Evolutionary conservation across 2,113 vertebrate genomes (phyloP), one percentile per base, ranked within the genome.

Genomic region (Urocolius indicus): DNA sequence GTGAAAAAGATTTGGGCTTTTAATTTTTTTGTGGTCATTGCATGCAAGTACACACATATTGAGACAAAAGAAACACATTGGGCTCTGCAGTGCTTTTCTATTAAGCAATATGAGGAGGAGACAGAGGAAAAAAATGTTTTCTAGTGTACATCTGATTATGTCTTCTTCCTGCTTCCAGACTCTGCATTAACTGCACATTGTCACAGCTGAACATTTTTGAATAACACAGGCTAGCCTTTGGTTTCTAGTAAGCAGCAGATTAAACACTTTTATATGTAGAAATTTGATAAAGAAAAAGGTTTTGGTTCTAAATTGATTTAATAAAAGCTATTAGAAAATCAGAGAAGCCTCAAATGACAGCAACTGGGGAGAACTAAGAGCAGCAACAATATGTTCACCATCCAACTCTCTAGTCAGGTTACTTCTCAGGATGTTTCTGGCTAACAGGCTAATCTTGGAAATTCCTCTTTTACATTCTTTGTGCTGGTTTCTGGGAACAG

Each of bases 271-370:
- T 29, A 62, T 58, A 66, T 32, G 21, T 62, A 93, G 36, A 85
- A 73, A 49, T 83, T 38, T 54, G 21, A 54, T 41, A 29, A 67
- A 57, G 27, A 66, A 69, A 85, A 86, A 13, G 1, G 3, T 58
- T 86, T 32, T 1, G 0, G 3, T 51, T 79, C 36, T 54, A 77
- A 63, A 87, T 32, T n/a, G 15, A 30, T 76, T 3, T n/a, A 96
- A 91, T 8, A 62, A 59, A 83, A 82, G 49, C 43, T 72, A 58
- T 73, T 48, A 91, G 66, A 59, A 87, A 92, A 69, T 69, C 91
- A 78, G n/a, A 68, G 65, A 87, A 87, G n/a, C 16, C 34, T 77
- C 59, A 73, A 87, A 77, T 21, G 24, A 38, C 59, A 90, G 43
- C 55, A 49, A 34, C 13, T 2, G 12, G 13, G 30, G 22, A 54